A percentile compares a stretch with the other conserved stretches of the same genome.
These are phyloP conservation scores for Chymomyza caudatula DNA, from an alignment of 2,888 invertebrate genomes.

Conservation along the genomic window DNA sequence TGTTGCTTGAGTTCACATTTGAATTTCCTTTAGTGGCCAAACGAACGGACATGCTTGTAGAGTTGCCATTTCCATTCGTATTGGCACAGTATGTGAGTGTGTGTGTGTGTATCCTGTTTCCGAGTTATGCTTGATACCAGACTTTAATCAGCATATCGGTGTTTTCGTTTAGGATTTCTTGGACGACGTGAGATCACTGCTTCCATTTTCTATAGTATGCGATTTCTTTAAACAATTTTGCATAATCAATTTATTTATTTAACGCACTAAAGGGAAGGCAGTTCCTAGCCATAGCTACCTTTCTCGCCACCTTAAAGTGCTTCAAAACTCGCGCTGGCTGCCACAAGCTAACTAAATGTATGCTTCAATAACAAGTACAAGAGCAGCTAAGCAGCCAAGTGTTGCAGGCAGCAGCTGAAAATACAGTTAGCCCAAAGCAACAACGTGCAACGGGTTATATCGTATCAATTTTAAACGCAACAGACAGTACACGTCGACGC, in stretches of 20 bases:
- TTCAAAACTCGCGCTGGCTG: background rate
- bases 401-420: background rate
- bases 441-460: constrained; percentile 36
- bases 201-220: background rate
- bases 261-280: constrained; percentile 31
- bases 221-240: constrained; percentile 4
- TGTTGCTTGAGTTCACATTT: constrained; percentile 38
- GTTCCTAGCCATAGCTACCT: background rate
- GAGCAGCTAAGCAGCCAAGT: background rate
- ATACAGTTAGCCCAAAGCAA: background rate
- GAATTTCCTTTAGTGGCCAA: constrained; percentile 1
- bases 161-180: constrained; percentile 25
- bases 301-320: background rate
- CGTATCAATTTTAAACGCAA: constrained; percentile 54
- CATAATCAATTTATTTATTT: constrained; percentile 22
- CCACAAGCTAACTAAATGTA: constrained; percentile 6
- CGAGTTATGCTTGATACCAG: constrained; percentile 38
- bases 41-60: constrained; percentile 31
- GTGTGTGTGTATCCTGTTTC: constrained; percentile 29
- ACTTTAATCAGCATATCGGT: constrained; percentile 67
- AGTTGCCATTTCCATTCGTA: constrained; percentile 15
- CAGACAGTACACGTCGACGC: constrained; percentile 42
- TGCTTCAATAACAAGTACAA: background rate
- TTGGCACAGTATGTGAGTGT: constrained; percentile 1
- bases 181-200: background rate